Evolutionary conservation across 2,888 invertebrate species (phyloP).

Genomic region (Sericinus montela): DNA sequence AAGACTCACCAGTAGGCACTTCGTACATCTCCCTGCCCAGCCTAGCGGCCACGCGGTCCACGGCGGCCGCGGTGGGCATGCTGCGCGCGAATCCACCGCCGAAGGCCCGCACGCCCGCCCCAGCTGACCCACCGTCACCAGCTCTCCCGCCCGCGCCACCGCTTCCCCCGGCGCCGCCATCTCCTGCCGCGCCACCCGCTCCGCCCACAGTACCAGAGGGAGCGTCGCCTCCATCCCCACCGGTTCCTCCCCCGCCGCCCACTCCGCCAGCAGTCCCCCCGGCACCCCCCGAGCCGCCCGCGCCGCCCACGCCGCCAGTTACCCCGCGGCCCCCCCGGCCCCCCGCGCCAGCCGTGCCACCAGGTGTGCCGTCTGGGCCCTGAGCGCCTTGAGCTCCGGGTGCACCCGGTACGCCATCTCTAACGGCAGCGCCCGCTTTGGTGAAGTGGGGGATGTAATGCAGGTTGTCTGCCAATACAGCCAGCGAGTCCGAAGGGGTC

Average conservation of each 20-base stretch:
- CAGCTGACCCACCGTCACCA: slow-evolving; percentile 73
- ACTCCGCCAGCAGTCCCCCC: too few relatives aligned
- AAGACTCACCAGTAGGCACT: slow-evolving; percentile 80
- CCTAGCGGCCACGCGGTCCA: slow-evolving; percentile 93
- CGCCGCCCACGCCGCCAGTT: too few relatives aligned
- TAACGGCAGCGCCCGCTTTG: too few relatives aligned
- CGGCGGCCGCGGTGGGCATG: slow-evolving; percentile 98
- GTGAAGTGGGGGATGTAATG: slow-evolving; percentile 95
- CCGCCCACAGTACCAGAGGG: slow-evolving; percentile 98
- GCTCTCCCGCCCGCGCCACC: too few relatives aligned
- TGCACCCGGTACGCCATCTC: too few relatives aligned
- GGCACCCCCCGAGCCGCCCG: too few relatives aligned
- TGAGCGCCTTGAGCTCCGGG: too few relatives aligned
- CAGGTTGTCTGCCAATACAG: slow-evolving; percentile 93
- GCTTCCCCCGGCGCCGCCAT: background rate
- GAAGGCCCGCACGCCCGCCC: slow-evolving; percentile 68
- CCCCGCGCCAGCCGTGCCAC: too few relatives aligned
- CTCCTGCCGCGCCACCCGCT: slow-evolving; percentile 87
- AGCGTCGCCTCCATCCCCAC: slow-evolving; percentile 80
- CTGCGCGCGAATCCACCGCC: slow-evolving; percentile 86
- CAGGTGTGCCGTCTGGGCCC: too few relatives aligned
- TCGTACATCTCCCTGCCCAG: slow-evolving; percentile 91
- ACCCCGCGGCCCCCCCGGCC: too few relatives aligned
- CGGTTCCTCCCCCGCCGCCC: too few relatives aligned
- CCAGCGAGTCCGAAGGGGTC: slow-evolving; percentile 97